Base-by-base conservation (phyloP, 2,113 vertebrate genomes). In the Perccottus glenii region DNA sequence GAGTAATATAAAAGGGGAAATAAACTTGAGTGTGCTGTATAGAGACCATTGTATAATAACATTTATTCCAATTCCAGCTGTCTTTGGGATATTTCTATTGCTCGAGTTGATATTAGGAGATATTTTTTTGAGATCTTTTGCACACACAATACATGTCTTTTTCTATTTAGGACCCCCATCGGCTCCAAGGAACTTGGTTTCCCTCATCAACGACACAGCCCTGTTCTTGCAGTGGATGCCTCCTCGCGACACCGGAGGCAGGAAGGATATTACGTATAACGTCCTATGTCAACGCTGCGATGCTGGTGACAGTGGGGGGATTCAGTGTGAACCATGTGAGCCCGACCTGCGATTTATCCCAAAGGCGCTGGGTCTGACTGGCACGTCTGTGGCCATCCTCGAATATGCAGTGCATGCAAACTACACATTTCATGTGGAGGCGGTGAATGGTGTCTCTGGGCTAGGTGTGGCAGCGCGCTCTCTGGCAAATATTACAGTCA, bases 391-490 rank as follows among this genome's bases (percentile, higher is more conserved):
- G 65, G 94, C 94, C 0, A 93, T 98, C 40, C 91, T 98, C 35
- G 98, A 99, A 87, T 97, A 96, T 53, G 93, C 96, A 42, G 90
- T 93, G 0, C 95, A 98, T 0, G 92, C 89, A 71, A 99, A 98
- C 92, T 99, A 99, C 86, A 99, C 96, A 67, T 99, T 99, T 61
- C 95, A 97, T 70, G 94, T 99, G 5, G 94, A 99, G 88, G 95
- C 96, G n/a, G 87, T 89, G 16, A 99, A 99, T 38, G 98, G 96
- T 0, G 97, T 99, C 61, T 97, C 97, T 0, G 94, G 94, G 69
- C 85, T 98, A 53, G 96, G 94, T 27, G 90, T 93, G 83, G 90
- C 93, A 12, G 89, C 92, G 12, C 95, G 94, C 75, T 94, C 94
- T 9, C 93, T 94, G 86, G 94, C 95, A 0, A 94, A 96, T 63